A percentile compares a stretch with the other conserved stretches of the same genome.
Evolutionary conservation across 2,888 invertebrate species (phyloP).

Genomic region (Sminthurinus aureus): DNA sequence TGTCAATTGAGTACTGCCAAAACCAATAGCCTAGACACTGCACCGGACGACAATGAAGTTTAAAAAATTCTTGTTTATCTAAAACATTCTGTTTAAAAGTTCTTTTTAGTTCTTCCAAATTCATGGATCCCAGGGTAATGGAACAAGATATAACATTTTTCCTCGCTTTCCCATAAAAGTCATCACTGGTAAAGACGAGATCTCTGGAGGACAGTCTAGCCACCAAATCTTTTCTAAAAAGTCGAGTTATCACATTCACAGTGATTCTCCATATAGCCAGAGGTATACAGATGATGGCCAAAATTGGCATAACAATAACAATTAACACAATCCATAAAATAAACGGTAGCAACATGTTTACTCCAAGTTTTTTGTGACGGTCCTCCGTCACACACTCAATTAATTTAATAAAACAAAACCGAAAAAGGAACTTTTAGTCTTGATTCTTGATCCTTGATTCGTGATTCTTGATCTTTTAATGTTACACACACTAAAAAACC

Average conservation of each 20-base stretch:
- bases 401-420: neutral
- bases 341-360: slow-evolving; percentile 56
- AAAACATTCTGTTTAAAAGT: slow-evolving; percentile 44
- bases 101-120: slow-evolving; percentile 46
- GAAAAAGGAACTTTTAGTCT: no score
- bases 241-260: slow-evolving; percentile 51
- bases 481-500: neutral
- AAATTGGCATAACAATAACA: slow-evolving; percentile 53
- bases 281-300: slow-evolving; percentile 48
- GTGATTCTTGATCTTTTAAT: no score
- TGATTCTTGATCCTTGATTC: no score
- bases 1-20: slow-evolving; percentile 54
- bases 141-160: slow-evolving; percentile 57
- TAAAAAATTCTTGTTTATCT: slow-evolving; percentile 52
- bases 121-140: slow-evolving; percentile 49
- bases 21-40: slow-evolving; percentile 57
- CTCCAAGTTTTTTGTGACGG: slow-evolving; percentile 2
- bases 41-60: slow-evolving; percentile 54
- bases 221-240: slow-evolving; percentile 47
- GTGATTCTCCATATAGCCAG: slow-evolving; percentile 53
- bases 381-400: neutral
- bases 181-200: slow-evolving; percentile 57
- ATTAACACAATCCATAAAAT: slow-evolving; percentile 58
- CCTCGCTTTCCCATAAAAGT: slow-evolving; percentile 54
- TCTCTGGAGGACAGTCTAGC: slow-evolving; percentile 55